Base-by-base conservation (phyloP, 2,113 vertebrate species). In the Seriola rivoliana region DNA sequence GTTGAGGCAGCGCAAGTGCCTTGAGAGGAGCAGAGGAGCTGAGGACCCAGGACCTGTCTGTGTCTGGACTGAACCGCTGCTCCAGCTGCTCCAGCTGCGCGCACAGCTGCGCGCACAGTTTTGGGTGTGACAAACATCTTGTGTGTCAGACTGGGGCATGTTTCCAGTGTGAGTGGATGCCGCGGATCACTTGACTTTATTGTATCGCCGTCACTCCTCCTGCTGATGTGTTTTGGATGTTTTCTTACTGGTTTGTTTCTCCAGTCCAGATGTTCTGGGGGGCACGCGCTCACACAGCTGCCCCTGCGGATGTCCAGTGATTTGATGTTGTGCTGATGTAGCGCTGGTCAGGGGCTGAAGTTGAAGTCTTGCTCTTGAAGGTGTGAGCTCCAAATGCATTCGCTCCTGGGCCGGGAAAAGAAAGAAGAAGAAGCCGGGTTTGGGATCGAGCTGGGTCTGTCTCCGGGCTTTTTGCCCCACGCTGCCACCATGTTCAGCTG, bases 401-500 rank as follows among this genome's bases (percentile, higher is more conserved):
- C 94, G 76, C 92, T 96, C 93, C 94, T 96, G 94, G 89, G 92
- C 84, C 93, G 94, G 91, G 92, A 95, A 86, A 93, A 95, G 95
- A 95, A 94, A 95, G 91, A 92, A 91, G 94, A 94, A 94, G 91
- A 92, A 92, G 92, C 87, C 80, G 92, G 91, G 92, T 88, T 94
- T 36, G 93, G 90, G 83, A 82, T 93, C 85, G 94, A 73, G 63
- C 71, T 91, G 74, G 84, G 90, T 91, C 87, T 90, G 91, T 94
- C 91, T 84, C 91, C 93, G 90, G 92, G 93, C 87, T 94, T 89
- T 68, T 46, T 85, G 89, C 92, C 95, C 94, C 95, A 86, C 60
- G 94, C 93, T 73, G 94, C 89, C 89, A 96, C 89, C 95, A 97
- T 97, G 97, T 96, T 96, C 92, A 96, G 95, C 94, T 95, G 96